phyloP scores from a whole-genome alignment of 2,888 invertebrate species.

The Hydraecia micacea region DNA sequence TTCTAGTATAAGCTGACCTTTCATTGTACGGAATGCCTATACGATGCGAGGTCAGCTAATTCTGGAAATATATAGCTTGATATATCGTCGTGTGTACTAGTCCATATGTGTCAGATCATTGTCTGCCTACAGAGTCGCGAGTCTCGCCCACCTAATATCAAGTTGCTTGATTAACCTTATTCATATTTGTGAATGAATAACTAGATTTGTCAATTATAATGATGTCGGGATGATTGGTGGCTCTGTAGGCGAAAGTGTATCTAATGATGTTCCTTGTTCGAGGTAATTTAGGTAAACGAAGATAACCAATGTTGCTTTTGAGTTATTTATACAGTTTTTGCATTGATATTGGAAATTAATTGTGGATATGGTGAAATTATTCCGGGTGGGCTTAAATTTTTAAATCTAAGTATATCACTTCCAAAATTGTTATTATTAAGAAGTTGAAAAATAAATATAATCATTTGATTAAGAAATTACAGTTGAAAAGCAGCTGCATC shows the following conservation, averaged over 20 bases:
- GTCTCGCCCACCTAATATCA: constrained; percentile 79
- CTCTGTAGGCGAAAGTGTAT: constrained; percentile 79
- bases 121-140: constrained; percentile 82
- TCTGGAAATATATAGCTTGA: not conserved
- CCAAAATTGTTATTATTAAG: not conserved
- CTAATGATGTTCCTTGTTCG: constrained; percentile 41
- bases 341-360: not conserved
- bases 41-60: constrained; percentile 2
- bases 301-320: not conserved
- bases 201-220: constrained; percentile 67
- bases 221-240: constrained; percentile 72
- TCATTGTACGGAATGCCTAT: not conserved
- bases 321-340: constrained; percentile 2
- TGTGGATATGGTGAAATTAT: not conserved
- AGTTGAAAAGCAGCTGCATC: no score
- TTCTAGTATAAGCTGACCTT: constrained; percentile 1
- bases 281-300: constrained; percentile 18
- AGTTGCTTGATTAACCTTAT: constrained; percentile 89
- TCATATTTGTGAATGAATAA: constrained; percentile 68
- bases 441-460: not conserved
- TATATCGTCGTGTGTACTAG: constrained; percentile 6
- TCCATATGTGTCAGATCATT: constrained; percentile 61
- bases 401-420: not conserved
- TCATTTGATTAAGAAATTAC: not conserved
- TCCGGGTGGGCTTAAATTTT: not conserved